A percentile compares a stretch with the other conserved stretches of the same genome.
Conservation (phyloP, 2,113 vertebrate species). For the Gadus chalcogrammus region DNA sequence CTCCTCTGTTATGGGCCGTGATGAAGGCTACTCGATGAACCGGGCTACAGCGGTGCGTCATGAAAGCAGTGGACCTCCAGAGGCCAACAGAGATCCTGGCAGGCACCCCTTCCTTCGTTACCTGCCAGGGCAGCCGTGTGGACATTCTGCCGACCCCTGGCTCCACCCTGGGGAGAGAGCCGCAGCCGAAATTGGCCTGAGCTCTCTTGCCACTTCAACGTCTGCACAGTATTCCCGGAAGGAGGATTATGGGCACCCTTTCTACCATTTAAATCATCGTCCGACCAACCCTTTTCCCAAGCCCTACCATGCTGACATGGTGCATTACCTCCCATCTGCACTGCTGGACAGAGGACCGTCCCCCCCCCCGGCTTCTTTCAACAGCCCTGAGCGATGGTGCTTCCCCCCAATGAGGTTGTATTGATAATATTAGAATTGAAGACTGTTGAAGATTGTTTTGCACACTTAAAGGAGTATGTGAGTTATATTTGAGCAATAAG, state of each 20-base stretch:
- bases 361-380: conserved; percentile 38
- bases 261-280: conserved; percentile 30
- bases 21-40: conserved; percentile 38
- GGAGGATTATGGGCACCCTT: conserved; percentile 38
- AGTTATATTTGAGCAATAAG: too few relatives aligned
- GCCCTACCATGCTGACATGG: conserved; percentile 46
- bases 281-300: conserved; percentile 17
- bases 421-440: conserved; percentile 41
- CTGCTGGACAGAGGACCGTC: conserved; percentile 55
- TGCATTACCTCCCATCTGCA: conserved; percentile 57
- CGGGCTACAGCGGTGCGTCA: conserved; percentile 17
- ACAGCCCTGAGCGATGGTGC: conserved; percentile 70
- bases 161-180: conserved; percentile 25
- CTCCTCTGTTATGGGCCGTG: conserved; percentile 17
- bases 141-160: conserved; percentile 11
- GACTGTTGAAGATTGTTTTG: neutral
- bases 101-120: conserved; percentile 19
- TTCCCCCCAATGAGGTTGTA: conserved; percentile 82
- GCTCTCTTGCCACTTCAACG: conserved; percentile 10
- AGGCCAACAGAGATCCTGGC: conserved; percentile 3
- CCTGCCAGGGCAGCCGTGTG: conserved; percentile 9
- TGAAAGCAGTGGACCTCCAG: neutral
- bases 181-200: conserved; percentile 25
- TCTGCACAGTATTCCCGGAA: conserved; percentile 19
- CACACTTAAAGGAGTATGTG: neutral